Base-by-base conservation (phyloP, 2,888 invertebrate genomes). In the Orgyia antiqua region DNA sequence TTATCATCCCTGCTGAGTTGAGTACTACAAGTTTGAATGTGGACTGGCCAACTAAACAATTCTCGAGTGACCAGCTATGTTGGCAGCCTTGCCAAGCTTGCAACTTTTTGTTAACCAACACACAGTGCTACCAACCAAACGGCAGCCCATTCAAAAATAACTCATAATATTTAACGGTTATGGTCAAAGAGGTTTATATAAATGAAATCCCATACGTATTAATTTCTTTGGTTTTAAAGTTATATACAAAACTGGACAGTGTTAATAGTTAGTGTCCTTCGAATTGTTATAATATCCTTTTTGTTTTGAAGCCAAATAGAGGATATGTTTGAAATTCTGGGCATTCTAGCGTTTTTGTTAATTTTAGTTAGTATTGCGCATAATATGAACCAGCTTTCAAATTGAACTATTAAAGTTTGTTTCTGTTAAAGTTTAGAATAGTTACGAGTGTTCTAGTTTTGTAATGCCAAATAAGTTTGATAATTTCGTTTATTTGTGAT, bases 21-120 rank as follows among this genome's bases (percentile, higher is more conserved):
- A 58, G 39, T 39, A 36, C 29, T 42, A 38, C 38, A 47, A 54
- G 42, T 50, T 51, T 47, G 53, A 43, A 52, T 56, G 55, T 52
- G 54, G 53, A 55, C 58, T 51, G 49, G 68, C 74, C 73, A 74
- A 70, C 75, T 72, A 75, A 76, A 77, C 76, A 79, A 76, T 77
- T 68, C 78, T 68, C 76, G 40, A 64, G 71, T 67, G 77, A 71
- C 73, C 71, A 62, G 61, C 56, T 42, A 45, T 46, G 61, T 59
- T 70, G 72, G 75, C 72, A 70, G 42, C 58, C 56, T 52, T 68
- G 76, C 76, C 74, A 75, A 76, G 61, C 63, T 52, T 54, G 58
- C 65, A 60, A 65, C 67, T 67, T 64, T 58, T 55, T 51, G 47
- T 39, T 37, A 29, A 42, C 53, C 38, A 54, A 26, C 36, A 10